Evolutionary conservation across 2,888 invertebrate species (phyloP).

Genomic region (Phlogophora meticulosa): DNA sequence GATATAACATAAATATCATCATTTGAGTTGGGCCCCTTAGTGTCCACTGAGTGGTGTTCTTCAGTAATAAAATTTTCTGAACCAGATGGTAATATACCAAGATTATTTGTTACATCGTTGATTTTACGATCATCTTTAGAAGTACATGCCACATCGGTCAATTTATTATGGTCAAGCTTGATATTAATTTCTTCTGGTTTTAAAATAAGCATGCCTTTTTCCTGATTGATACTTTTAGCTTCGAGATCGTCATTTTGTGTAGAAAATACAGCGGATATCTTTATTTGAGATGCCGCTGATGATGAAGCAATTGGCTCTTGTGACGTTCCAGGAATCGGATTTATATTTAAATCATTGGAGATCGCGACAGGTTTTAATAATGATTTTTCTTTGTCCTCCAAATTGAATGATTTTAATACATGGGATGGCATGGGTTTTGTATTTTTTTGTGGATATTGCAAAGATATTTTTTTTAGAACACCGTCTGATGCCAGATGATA

Average conservation of each 20-base stretch:
- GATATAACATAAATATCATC: constrained; percentile 71
- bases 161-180: constrained; percentile 64
- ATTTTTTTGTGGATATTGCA: constrained; percentile 38
- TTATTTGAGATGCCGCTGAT: constrained; percentile 73
- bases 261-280: constrained; percentile 71
- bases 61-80: constrained; percentile 7
- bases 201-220: constrained; percentile 81
- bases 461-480: constrained; percentile 61
- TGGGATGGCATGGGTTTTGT: constrained; percentile 21
- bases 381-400: constrained; percentile 6
- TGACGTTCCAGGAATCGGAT: constrained; percentile 12
- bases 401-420: constrained; percentile 27
- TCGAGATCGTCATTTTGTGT: constrained; percentile 43
- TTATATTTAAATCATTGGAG: not conserved
- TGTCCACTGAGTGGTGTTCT: constrained; percentile 8
- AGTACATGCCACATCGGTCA: constrained; percentile 6
- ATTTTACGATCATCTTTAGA: not conserved
- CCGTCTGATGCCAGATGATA: constrained; percentile 76
- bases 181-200: constrained; percentile 88
- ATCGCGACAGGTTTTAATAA: not conserved
- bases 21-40: constrained; percentile 28
- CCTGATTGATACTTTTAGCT: constrained; percentile 59
- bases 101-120: not conserved
- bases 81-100: constrained; percentile 4
- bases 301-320: constrained; percentile 60